Evolutionary conservation across 1,140 invertebrate species (phyloP).

Genomic region (Ceratina calcarata): DNA sequence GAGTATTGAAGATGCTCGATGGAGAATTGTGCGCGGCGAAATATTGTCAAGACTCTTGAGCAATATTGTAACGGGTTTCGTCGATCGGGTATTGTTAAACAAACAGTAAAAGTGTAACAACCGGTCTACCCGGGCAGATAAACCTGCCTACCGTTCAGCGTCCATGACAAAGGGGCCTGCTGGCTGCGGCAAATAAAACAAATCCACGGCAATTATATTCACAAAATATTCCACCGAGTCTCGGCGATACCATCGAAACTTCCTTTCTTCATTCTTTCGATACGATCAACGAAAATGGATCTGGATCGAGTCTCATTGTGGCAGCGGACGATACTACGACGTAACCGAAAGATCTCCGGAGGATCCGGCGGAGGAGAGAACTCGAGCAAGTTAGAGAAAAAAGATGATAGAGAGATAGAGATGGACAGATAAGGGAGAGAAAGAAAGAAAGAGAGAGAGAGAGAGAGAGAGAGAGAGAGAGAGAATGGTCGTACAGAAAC

Average conservation of each 20-base stretch:
- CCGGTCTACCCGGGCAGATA: constrained; percentile 5
- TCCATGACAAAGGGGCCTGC: constrained; percentile 18
- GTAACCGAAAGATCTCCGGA: constrained; percentile 30
- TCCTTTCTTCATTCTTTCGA: constrained; percentile 38
- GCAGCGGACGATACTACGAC: constrained; percentile 39
- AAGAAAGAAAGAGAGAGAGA: constrained; percentile 4
- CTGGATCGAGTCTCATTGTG: constrained; percentile 58
- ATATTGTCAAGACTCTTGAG: not conserved
- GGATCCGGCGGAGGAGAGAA: not conserved
- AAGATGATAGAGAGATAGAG: constrained; percentile 20
- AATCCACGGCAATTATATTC: constrained; percentile 50
- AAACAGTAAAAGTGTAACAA: constrained; percentile 8
- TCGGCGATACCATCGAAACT: constrained; percentile 32
- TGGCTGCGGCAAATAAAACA: constrained; percentile 31
- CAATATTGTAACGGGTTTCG: not conserved
- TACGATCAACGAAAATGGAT: constrained; percentile 56
- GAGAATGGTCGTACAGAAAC: not conserved
- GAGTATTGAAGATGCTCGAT: not conserved
- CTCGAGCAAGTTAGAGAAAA: not conserved
- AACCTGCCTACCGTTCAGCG: not conserved
- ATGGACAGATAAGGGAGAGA: constrained; percentile 4
- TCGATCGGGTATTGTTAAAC: not conserved
- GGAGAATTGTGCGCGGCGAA: not conserved
- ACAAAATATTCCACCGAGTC: constrained; percentile 36
- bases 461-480: constrained; percentile 1